phyloP scores from a whole-genome alignment of 2,797 vertebrate species.

The Siniperca obscura region DNA sequence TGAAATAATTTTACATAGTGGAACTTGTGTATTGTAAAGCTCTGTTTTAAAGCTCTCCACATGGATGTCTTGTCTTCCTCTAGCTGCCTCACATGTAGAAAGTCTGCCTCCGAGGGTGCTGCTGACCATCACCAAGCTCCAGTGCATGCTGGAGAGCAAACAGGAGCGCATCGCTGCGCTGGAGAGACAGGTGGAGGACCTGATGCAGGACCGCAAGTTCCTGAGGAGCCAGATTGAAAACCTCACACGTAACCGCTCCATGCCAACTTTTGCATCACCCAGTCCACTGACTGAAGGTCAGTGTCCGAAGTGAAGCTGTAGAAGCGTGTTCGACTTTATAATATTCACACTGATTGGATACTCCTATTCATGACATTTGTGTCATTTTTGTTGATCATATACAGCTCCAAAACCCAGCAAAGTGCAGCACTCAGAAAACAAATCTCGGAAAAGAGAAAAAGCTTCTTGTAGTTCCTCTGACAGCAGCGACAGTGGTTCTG shows the following conservation, averaged over 20 bases:
- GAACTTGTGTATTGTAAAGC: background rate
- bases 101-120: constrained; percentile 78
- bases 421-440: constrained; percentile 71
- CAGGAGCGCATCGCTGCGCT: constrained; percentile 81
- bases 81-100: constrained; percentile 67
- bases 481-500: constrained; percentile 69
- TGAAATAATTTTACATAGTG: no score
- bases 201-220: constrained; percentile 86
- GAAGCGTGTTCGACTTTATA: rapidly evolving
- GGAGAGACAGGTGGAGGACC: constrained; percentile 83
- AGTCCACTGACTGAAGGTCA: constrained; percentile 69
- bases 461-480: constrained; percentile 70
- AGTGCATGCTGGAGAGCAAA: constrained; percentile 84
- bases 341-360: background rate
- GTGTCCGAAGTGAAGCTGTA: background rate
- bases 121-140: constrained; percentile 83
- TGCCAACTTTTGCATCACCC: constrained; percentile 61
- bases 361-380: background rate
- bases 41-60: background rate
- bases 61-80: background rate
- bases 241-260: constrained; percentile 77
- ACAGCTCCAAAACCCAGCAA: constrained; percentile 70
- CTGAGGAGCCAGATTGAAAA: constrained; percentile 85
- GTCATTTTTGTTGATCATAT: background rate
- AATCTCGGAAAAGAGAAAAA: constrained; percentile 77